Evolutionary conservation across 2,888 invertebrate species (phyloP).

Genomic region (Abrostola triplasia): DNA sequence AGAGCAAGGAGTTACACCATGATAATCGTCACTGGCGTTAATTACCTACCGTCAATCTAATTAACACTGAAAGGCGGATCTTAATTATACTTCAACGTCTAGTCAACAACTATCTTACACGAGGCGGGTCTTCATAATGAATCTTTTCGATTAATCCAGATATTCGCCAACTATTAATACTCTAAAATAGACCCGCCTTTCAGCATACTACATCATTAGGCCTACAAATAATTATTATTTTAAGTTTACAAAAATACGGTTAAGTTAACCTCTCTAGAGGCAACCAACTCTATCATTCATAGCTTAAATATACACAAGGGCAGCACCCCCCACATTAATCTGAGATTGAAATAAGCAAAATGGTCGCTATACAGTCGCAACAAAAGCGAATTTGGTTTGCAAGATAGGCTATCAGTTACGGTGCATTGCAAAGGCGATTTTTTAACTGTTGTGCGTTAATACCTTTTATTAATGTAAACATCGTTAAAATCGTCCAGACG

Average conservation of each 20-base stretch:
- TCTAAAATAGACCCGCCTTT: slow-evolving; percentile 13
- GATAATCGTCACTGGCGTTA: slow-evolving; percentile 13
- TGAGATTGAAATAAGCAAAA: slow-evolving; percentile 25
- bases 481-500: slow-evolving; percentile 11
- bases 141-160: neutral
- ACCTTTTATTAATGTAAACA: slow-evolving; percentile 23
- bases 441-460: slow-evolving; percentile 20
- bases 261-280: slow-evolving; percentile 10
- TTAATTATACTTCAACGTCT: slow-evolving; percentile 4
- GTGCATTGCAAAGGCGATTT: slow-evolving; percentile 22
- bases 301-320: slow-evolving; percentile 1
- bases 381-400: slow-evolving; percentile 32
- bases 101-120: neutral
- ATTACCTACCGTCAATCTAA: slow-evolving; percentile 5
- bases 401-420: slow-evolving; percentile 22
- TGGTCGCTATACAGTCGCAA: slow-evolving; percentile 28
- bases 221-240: slow-evolving; percentile 12
- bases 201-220: slow-evolving; percentile 19
- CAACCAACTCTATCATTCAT: slow-evolving; percentile 25
- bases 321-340: slow-evolving; percentile 8
- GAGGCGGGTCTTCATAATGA: neutral
- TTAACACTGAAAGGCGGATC: slow-evolving; percentile 21
- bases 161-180: neutral
- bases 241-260: slow-evolving; percentile 34
- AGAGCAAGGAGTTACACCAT: slow-evolving; percentile 17